Base-by-base conservation (phyloP, 2,113 vertebrate species). In the Crypturellus undulatus region DNA sequence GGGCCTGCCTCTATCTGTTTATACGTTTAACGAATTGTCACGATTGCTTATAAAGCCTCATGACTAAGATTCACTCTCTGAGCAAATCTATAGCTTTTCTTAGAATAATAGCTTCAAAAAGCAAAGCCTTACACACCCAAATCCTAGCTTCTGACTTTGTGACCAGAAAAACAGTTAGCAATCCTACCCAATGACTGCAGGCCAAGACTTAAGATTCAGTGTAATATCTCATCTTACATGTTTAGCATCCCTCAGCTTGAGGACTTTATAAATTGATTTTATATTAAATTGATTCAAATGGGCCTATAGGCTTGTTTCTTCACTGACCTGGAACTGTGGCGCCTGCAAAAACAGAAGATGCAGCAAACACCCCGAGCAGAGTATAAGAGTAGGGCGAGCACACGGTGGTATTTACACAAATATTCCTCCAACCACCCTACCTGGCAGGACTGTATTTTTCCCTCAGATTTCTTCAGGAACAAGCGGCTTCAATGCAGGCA, bases 201-300 rank as follows among this genome's bases (percentile, higher is more conserved):
- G 22, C 56, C 54, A n/a, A 75, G 12, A 16, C 54, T 54, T n/a
- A 52, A 9, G 20, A 81, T 63, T 58, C 81, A 54, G 47, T 26
- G 20, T n/a, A 8, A 2, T 25, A 24, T 59, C 40, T 78, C 79
- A 67, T 60, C 63, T 45, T 60, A 12, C 6, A 32, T 42, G 21
- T 58, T 93, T 82, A 84, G 79, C 79, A 68, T 84, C 79, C 70
- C 88, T 69, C 79, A 69, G 43, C 52, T 73, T 32, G 43, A 90
- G 38, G 76, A 69, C 67, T 69, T 85, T 36, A 56, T 60, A 16
- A 54, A 73, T 93, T 62, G 82, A 51, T 92, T 90, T 85, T 64
- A 49, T 22, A 49, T 49, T 49, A 22, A 49, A 49, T 49, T 11
- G 21, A 22, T 49, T 24, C 22, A 49, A 49, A 49, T 49, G 49